Evolutionary conservation across 2,797 vertebrate species (phyloP).

Genomic region (Phrynocephalus forsythii): DNA sequence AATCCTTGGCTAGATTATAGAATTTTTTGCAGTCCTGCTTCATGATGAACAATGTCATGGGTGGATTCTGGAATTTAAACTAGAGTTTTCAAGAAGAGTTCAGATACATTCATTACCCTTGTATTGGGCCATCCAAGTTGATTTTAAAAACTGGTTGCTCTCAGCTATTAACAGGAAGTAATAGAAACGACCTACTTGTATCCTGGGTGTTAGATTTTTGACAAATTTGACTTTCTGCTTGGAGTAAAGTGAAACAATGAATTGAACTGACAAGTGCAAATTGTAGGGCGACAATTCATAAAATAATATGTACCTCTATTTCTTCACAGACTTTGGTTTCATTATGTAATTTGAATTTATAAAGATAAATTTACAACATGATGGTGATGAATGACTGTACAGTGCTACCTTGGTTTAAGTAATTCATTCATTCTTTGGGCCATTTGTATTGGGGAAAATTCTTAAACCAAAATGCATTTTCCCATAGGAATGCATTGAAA

Average conservation of each 20-base stretch:
- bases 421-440: too few species aligned
- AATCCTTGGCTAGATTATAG: too few species aligned
- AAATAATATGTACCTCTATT: background rate
- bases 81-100: background rate
- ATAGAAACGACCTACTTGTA: background rate
- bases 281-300: background rate
- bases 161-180: background rate
- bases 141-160: background rate
- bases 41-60: background rate
- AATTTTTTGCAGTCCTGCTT: too few species aligned
- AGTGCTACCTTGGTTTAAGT: too few species aligned
- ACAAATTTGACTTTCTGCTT: background rate
- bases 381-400: slow-evolving; percentile 42
- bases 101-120: background rate
- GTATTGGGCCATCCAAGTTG: background rate
- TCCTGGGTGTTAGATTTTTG: background rate
- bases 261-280: background rate
- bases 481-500: too few species aligned
- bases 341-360: slow-evolving; percentile 51
- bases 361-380: slow-evolving; percentile 38
- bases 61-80: background rate
- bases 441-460: too few species aligned
- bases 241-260: background rate
- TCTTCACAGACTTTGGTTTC: slow-evolving; percentile 34
- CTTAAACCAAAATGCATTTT: too few species aligned